These are phyloP conservation scores for Burhinus bistriatus DNA, from an alignment of 2,113 vertebrate genomes.

Conservation along the genomic window DNA sequence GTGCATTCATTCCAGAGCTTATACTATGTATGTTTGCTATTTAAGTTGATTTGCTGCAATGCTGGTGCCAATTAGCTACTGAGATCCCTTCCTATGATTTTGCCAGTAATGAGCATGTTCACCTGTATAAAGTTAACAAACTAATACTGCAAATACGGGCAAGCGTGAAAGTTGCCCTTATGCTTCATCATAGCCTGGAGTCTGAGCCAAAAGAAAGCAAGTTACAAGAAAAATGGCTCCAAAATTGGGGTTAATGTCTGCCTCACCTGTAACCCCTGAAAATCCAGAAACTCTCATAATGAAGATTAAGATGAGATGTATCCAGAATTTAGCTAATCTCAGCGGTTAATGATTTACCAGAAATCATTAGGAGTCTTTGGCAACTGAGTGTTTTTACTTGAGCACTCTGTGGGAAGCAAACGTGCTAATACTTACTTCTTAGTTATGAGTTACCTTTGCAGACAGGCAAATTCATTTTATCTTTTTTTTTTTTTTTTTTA, in stretches of 20 bases:
- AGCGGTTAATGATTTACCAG: background rate
- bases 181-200: background rate
- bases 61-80: slow-evolving; percentile 3
- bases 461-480: background rate
- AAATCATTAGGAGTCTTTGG: background rate
- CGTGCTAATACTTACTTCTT: background rate
- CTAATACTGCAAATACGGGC: background rate
- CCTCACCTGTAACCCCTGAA: background rate
- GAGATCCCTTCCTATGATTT: background rate
- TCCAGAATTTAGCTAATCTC: background rate
- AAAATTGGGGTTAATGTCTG: background rate
- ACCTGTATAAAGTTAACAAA: background rate
- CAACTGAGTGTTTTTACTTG: slow-evolving; percentile 45
- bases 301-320: background rate
- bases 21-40: background rate
- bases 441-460: background rate
- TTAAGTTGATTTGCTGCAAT: background rate
- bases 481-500: background rate
- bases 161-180: background rate
- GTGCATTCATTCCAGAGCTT: slow-evolving; percentile 20
- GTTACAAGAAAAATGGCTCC: background rate
- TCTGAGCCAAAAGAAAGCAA: background rate
- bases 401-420: background rate
- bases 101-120: background rate
- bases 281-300: background rate